Evolutionary conservation across 2,113 vertebrate species (phyloP).

Genomic region (Corythoichthys haematopterus): DNA sequence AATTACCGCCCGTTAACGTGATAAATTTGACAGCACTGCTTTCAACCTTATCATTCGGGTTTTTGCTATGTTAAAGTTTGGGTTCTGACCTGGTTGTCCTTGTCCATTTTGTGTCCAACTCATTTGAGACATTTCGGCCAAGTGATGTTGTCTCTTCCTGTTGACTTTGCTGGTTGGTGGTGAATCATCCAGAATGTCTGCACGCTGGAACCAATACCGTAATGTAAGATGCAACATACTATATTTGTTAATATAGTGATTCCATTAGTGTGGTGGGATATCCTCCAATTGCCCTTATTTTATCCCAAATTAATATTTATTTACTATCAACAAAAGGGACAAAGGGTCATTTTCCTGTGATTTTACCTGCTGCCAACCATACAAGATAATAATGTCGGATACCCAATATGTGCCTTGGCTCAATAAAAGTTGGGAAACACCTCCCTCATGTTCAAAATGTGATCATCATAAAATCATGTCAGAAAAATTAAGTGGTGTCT

Average conservation of each 20-base stretch:
- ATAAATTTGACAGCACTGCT: background rate
- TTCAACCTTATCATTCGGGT: background rate
- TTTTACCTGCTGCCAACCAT: too few relatives aligned
- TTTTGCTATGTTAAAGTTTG: background rate
- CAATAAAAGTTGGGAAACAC: background rate
- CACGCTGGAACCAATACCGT: constrained; percentile 29
- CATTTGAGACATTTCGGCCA: constrained; percentile 6
- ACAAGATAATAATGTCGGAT: too few relatives aligned
- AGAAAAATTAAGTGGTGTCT: background rate
- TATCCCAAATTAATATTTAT: background rate
- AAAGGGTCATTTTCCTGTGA: too few relatives aligned
- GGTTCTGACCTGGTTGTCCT: constrained; percentile 23
- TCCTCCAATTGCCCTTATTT: background rate
- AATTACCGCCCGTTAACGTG: too few relatives aligned
- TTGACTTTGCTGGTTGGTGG: constrained; percentile 31
- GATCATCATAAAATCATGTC: background rate
- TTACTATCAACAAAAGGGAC: background rate
- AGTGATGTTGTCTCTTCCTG: constrained; percentile 62
- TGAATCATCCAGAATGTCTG: constrained; percentile 19
- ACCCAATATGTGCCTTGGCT: background rate
- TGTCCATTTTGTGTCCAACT: background rate
- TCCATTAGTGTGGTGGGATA: background rate
- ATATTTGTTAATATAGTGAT: background rate
- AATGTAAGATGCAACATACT: background rate
- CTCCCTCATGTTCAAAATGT: background rate